Evolutionary conservation across 1,140 invertebrate species (phyloP).

Genomic region (Dinoponera quadriceps): DNA sequence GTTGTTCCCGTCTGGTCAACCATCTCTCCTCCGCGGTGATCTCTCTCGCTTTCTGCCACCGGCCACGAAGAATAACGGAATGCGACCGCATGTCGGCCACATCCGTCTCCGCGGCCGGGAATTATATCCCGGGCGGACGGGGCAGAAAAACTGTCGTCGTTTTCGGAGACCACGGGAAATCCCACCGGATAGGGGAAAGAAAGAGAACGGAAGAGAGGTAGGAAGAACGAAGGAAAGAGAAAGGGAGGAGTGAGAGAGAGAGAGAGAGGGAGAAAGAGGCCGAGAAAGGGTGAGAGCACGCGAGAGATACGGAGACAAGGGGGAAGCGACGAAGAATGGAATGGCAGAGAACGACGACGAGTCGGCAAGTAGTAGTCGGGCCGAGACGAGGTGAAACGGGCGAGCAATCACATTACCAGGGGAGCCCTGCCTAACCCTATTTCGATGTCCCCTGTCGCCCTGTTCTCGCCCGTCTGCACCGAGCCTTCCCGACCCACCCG

Average conservation of each 20-base stretch:
- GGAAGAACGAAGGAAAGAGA: not conserved
- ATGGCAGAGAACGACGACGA: slow-evolving; percentile 66
- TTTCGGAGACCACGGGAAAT: slow-evolving; percentile 46
- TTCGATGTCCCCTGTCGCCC: slow-evolving; percentile 75
- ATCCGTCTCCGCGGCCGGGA: slow-evolving; percentile 55
- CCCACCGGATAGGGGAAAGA: slow-evolving; percentile 22
- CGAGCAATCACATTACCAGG: slow-evolving; percentile 80
- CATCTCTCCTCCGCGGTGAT: slow-evolving; percentile 54
- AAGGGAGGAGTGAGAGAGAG: not conserved
- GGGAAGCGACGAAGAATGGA: slow-evolving; percentile 71
- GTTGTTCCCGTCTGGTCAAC: slow-evolving; percentile 58
- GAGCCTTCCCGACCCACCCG: slow-evolving; percentile 65
- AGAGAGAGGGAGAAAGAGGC: too few relatives aligned
- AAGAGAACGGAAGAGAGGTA: not conserved
- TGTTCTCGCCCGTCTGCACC: slow-evolving; percentile 67
- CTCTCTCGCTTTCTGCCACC: slow-evolving; percentile 49
- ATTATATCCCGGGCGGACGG: slow-evolving; percentile 38
- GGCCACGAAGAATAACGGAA: slow-evolving; percentile 52
- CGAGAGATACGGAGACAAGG: slow-evolving; percentile 59
- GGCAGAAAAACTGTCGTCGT: slow-evolving; percentile 47
- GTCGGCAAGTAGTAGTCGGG: slow-evolving; percentile 67
- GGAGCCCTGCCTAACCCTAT: slow-evolving; percentile 77
- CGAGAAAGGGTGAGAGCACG: not conserved
- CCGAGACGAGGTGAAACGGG: slow-evolving; percentile 79
- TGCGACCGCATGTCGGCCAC: slow-evolving; percentile 48